Conservation (phyloP, 2,888 invertebrate genomes). For the Omphaloscelis lunosa region DNA sequence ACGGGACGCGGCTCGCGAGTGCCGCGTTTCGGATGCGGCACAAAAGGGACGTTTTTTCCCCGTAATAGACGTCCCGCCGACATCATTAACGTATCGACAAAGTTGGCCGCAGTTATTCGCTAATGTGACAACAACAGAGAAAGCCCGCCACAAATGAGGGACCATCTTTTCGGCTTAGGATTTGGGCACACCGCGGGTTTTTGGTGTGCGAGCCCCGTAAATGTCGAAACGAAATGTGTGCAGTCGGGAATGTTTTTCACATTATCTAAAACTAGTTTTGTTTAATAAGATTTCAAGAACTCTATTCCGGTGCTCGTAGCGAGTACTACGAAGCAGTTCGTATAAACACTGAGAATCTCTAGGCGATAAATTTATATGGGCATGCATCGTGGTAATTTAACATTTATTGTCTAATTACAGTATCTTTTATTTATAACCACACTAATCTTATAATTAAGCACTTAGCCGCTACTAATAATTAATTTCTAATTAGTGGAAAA, state of each 20-base stretch:
- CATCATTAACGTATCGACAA: constrained; percentile 90
- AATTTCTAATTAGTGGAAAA: constrained; percentile 55
- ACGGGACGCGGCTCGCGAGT: constrained; percentile 18
- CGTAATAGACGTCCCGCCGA: constrained; percentile 86
- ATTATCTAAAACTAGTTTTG: neutral
- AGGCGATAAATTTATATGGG: constrained; percentile 29
- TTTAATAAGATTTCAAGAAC: no score
- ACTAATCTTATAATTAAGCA: constrained; percentile 44
- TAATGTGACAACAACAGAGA: constrained; percentile 90
- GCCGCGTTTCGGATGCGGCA: constrained; percentile 67
- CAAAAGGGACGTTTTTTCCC: constrained; percentile 84
- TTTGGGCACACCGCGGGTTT: constrained; percentile 69
- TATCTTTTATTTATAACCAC: constrained; percentile 38
- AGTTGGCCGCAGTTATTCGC: constrained; percentile 88
- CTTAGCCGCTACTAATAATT: constrained; percentile 41
- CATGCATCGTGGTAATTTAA: constrained; percentile 35
- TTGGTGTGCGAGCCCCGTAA: neutral
- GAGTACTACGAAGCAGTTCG: neutral
- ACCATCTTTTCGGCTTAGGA: constrained; percentile 85
- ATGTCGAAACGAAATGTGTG: constrained; percentile 9
- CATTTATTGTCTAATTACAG: constrained; percentile 31
- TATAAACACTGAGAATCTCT: constrained; percentile 8
- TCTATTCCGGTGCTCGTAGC: constrained; percentile 15
- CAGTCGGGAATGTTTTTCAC: neutral
- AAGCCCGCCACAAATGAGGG: constrained; percentile 89